A percentile compares a stretch with the other conserved stretches of the same genome.
These are phyloP conservation scores for Panopea generosa DNA, from an alignment of 2,888 invertebrate species.

Conservation along the genomic window DNA sequence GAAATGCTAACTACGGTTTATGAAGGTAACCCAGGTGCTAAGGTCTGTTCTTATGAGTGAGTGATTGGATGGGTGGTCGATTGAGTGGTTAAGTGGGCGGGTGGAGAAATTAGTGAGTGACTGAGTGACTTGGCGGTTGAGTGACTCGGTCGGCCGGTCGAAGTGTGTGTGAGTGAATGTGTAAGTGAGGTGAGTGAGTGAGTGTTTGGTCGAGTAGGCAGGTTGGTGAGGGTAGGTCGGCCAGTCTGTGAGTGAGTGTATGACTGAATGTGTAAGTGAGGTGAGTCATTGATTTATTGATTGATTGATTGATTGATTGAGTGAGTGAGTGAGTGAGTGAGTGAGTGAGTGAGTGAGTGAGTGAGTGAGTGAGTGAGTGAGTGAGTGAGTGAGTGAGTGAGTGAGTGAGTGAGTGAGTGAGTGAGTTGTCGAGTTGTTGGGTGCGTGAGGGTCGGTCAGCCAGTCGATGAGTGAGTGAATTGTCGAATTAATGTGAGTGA, in stretches of 20 bases:
- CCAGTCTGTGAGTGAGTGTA: neutral
- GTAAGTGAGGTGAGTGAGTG: neutral
- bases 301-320: too few species aligned
- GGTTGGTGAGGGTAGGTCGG: neutral
- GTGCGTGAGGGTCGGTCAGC: too few species aligned
- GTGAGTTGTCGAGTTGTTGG: neutral
- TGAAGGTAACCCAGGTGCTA: too few species aligned
- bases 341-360: constrained; percentile 3
- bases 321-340: neutral
- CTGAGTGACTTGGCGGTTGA: neutral
- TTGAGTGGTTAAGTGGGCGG: too few species aligned
- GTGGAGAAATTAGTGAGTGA: too few species aligned
- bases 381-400: constrained; percentile 3
- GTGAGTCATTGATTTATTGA: neutral
- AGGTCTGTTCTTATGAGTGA: too few species aligned
- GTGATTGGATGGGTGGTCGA: too few species aligned
- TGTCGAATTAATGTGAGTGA: too few species aligned
- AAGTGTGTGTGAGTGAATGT: neutral
- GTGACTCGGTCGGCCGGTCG: too few species aligned
- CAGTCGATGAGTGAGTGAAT: neutral
- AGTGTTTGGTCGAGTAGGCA: neutral
- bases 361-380: constrained; percentile 3
- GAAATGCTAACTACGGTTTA: too few species aligned
- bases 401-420: constrained; percentile 3
- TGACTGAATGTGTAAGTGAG: neutral